Conservation (phyloP, 2,888 invertebrate genomes). For the Sacculina carcini region DNA sequence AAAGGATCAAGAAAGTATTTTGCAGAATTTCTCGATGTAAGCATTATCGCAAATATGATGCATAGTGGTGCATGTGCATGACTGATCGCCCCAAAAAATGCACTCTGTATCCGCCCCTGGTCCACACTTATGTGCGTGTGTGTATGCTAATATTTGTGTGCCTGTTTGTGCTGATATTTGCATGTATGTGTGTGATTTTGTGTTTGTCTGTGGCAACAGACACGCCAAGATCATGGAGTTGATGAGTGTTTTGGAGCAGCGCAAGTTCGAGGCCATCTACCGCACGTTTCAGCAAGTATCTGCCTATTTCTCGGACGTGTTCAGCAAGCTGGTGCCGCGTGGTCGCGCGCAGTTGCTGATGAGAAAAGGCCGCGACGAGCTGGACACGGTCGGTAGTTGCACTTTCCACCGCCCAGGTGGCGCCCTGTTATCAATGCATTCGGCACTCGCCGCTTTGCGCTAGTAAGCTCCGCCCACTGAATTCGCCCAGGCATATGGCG, state of each 20-base stretch:
- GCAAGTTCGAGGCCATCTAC: slow-evolving; percentile 94
- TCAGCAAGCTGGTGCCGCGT: slow-evolving; percentile 81
- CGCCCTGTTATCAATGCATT: too few relatives aligned
- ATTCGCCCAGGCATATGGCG: slow-evolving; percentile 7
- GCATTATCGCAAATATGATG: too few relatives aligned
- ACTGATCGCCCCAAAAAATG: too few relatives aligned
- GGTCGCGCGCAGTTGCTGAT: slow-evolving; percentile 81
- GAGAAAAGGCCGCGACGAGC: slow-evolving; percentile 35
- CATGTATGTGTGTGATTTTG: not conserved
- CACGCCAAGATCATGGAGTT: slow-evolving; percentile 70
- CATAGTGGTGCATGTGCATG: too few relatives aligned
- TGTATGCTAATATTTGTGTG: too few relatives aligned
- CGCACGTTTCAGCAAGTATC: slow-evolving; percentile 97
- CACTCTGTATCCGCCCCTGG: too few relatives aligned
- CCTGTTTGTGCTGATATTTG: slow-evolving; percentile 9
- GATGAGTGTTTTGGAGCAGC: slow-evolving; percentile 74
- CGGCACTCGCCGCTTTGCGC: too few relatives aligned
- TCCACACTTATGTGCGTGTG: not conserved
- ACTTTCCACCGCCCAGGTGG: too few relatives aligned
- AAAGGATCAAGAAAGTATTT: too few relatives aligned
- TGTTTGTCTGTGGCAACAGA: slow-evolving; percentile 19
- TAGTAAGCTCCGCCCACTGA: not conserved
- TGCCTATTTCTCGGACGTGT: slow-evolving; percentile 90
- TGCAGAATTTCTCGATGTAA: too few relatives aligned
- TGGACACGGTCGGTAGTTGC: too few relatives aligned